Conservation (phyloP, 2,888 invertebrate species). For the Mimumesa dahlbomi region DNA sequence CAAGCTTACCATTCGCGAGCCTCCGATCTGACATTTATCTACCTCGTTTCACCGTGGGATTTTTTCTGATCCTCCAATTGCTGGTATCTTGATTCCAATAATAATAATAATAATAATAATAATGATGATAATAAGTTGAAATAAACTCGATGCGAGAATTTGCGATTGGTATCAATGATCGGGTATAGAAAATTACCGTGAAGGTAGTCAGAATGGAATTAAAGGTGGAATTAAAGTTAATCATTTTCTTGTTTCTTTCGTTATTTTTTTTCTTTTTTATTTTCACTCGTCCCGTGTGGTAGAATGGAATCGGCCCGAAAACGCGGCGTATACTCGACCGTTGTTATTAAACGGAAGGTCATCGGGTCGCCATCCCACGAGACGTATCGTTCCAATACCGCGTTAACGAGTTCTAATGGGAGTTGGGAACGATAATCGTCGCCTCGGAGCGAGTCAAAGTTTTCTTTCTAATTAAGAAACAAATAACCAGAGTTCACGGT, state of each 20-base stretch:
- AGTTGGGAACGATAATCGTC: slow-evolving; percentile 78
- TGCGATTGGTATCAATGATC: too few species aligned
- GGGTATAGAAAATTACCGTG: too few species aligned
- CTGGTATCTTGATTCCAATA: too few species aligned
- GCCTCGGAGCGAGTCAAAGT: slow-evolving; percentile 74
- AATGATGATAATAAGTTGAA: too few species aligned
- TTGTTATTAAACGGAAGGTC: slow-evolving; percentile 68
- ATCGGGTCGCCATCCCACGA: slow-evolving; percentile 62
- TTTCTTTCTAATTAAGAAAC: slow-evolving; percentile 79
- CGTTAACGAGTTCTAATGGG: slow-evolving; percentile 79
- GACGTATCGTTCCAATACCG: slow-evolving; percentile 78
- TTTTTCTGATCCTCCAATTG: too few species aligned
- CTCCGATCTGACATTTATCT: too few species aligned
- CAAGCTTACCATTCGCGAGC: too few species aligned
- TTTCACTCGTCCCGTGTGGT: neutral
- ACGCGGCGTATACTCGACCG: slow-evolving; percentile 37
- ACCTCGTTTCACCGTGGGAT: too few species aligned
- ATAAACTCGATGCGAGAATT: too few species aligned
- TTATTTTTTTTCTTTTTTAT: slow-evolving; percentile 27
- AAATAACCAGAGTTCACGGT: slow-evolving; percentile 73
- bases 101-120: too few species aligned
- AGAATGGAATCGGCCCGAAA: slow-evolving; percentile 34
- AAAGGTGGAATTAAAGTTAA: slow-evolving; percentile 35
- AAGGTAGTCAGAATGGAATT: slow-evolving; percentile 26
- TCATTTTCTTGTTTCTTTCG: slow-evolving; percentile 21